Base-by-base conservation (phyloP, 2,888 invertebrate genomes). In the Mongoloraphidia duomilia region DNA sequence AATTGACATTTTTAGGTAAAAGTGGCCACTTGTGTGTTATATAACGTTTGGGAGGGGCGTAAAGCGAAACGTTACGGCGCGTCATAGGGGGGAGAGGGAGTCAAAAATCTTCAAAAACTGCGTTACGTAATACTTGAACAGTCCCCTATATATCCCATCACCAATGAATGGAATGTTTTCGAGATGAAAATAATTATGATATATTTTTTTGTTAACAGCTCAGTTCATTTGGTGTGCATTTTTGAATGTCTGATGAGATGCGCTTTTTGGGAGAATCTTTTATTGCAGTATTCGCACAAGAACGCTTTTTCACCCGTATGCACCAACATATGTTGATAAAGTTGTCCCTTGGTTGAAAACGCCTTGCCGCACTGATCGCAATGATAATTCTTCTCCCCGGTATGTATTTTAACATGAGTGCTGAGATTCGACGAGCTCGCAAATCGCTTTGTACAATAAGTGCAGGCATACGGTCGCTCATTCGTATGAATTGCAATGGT, bases 311-410 rank as follows among this genome's bases (percentile, higher is more conserved):
- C 65, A 6, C 68, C 68, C 2, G 66, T 67, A 51, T 69, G 69
- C 34, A 67, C 66, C 41, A 67, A 51, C 62, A 65, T 63, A 51
- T 69, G 69, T 53, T 68, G 68, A 50, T 63, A 64, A 38, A 69
- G 56, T 51, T 68, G 68, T 14, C 65, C 67, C 58, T 68, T 69
- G 5, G 69, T 69, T 5, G 64, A 64, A 55, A 69, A 69, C 9
- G 65, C 64, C 54, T 68, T 69, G 64, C 50, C 69, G 68, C 50
- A 68, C 51, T 66, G 62, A 54, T 67, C 66, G 53, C 69, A 69
- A 48, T 64, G 63, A 52, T 63, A 68, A 51, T 69, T 67, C 53
- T 69, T 69, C 52, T 67, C 67, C 1, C 69, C 69, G 0, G 68
- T 69, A 50, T 69, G 69, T 39, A 67, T 67, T 56, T 64, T 63